Percentiles rank a stretch among this genome's conserved stretches.
phyloP scores from a whole-genome alignment of 1,140 invertebrate genomes.

The Bombus consobrinus region DNA sequence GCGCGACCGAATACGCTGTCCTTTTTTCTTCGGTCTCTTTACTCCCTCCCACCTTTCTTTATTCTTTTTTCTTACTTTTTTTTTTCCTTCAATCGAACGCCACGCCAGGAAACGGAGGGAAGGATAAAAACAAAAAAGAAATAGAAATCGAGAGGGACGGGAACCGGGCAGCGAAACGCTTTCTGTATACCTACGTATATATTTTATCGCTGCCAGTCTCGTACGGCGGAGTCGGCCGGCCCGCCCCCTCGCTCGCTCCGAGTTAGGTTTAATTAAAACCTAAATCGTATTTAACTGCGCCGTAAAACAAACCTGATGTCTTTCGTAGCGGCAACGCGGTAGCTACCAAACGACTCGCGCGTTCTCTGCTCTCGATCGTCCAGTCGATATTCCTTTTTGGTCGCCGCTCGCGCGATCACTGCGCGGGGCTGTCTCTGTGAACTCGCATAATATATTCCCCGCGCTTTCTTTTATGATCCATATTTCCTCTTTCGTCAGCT shows the following conservation, averaged over 20 bases:
- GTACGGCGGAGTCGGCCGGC: slow-evolving; percentile 49
- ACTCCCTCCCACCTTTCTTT: not conserved
- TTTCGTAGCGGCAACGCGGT: slow-evolving; percentile 62
- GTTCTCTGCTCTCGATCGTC: slow-evolving; percentile 46
- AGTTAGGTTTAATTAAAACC: slow-evolving; percentile 76
- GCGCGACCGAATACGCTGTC: slow-evolving; percentile 24
- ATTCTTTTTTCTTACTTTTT: not conserved
- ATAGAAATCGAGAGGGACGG: slow-evolving; percentile 34
- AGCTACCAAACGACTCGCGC: slow-evolving; percentile 63
- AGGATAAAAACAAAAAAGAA: slow-evolving; percentile 13
- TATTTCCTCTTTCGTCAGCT: slow-evolving; percentile 39
- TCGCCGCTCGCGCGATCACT: not conserved
- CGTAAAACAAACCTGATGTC: slow-evolving; percentile 75
- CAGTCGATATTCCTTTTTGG: slow-evolving; percentile 44
- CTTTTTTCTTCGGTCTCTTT: slow-evolving; percentile 14
- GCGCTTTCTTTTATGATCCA: slow-evolving; percentile 49
- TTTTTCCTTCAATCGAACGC: slow-evolving; percentile 57
- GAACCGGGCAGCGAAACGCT: slow-evolving; percentile 36
- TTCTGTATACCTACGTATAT: slow-evolving; percentile 57
- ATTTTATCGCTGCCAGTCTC: slow-evolving; percentile 69
- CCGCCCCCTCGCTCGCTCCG: slow-evolving; percentile 64
- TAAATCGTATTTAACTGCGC: slow-evolving; percentile 76
- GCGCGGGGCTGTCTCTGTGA: not conserved
- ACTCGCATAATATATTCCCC: slow-evolving; percentile 16
- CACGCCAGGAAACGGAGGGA: not conserved